phyloP scores from a whole-genome alignment of 2,888 invertebrate genomes.

The Tipula vernalis region DNA sequence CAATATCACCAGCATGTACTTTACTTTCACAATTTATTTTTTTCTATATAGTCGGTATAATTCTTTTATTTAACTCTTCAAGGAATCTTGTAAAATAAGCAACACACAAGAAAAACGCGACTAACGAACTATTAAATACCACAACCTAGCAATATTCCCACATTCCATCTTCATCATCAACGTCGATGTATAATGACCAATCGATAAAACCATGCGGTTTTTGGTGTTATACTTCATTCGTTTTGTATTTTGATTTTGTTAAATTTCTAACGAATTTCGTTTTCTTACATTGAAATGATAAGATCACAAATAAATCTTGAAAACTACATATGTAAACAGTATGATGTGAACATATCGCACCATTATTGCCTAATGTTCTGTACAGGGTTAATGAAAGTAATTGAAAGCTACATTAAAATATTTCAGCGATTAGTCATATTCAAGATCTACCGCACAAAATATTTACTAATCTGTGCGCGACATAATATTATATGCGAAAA shows the following conservation, averaged over 20 bases:
- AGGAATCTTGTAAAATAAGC: neutral
- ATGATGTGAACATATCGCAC: neutral
- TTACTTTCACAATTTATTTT: neutral
- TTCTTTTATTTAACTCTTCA: neutral
- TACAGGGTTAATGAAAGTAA: neutral
- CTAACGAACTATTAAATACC: neutral
- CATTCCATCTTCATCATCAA: neutral
- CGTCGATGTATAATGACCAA: neutral
- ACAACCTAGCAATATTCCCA: neutral
- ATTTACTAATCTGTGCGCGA: neutral
- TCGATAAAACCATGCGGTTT: constrained; percentile 4
- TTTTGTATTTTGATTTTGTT: neutral
- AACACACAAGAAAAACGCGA: neutral
- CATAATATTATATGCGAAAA: neutral
- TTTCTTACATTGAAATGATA: neutral
- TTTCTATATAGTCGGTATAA: neutral
- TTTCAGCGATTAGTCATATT: neutral
- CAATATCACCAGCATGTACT: neutral
- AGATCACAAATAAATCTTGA: neutral
- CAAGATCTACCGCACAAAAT: neutral
- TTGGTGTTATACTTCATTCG: neutral
- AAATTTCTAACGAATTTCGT: neutral
- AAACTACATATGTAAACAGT: neutral
- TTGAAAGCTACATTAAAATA: neutral
- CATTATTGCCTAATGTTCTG: neutral